Evolutionary conservation across 2,113 vertebrate genomes (phyloP).

Genomic region (Eublepharis macularius): DNA sequence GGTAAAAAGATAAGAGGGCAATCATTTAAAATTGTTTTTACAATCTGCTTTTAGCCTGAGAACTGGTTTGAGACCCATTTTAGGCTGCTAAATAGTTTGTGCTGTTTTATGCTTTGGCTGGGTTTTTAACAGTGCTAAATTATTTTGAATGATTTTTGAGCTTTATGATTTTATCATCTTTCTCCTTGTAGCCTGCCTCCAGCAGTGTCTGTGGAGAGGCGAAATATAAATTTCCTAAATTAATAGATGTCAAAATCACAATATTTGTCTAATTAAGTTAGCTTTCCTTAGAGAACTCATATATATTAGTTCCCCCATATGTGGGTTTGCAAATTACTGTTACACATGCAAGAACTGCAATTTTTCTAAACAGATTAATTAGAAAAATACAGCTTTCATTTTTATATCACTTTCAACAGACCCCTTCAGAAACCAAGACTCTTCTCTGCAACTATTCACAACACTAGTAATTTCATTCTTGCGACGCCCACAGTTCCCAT

Average conservation of each 20-base stretch:
- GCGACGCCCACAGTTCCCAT: background rate
- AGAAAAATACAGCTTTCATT: background rate
- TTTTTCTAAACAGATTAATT: fast-evolving
- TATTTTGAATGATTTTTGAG: too few species aligned
- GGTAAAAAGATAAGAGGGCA: too few species aligned
- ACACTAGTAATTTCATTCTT: background rate
- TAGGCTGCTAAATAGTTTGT: too few species aligned
- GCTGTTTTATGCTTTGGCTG: too few species aligned
- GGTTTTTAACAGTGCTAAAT: too few species aligned
- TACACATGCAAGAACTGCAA: background rate
- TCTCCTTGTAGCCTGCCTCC: too few species aligned
- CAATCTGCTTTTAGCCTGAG: too few species aligned
- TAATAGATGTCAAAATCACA: background rate
- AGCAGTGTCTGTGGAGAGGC: too few species aligned
- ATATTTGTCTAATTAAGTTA: background rate
- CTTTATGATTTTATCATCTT: too few species aligned
- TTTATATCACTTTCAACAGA: background rate
- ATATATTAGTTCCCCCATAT: background rate
- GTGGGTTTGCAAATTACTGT: background rate
- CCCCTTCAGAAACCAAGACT: background rate
- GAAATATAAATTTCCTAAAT: too few species aligned
- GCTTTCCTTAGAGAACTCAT: background rate
- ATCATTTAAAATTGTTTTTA: too few species aligned
- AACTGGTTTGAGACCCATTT: too few species aligned
- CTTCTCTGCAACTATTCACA: background rate